Evolutionary conservation across 1,140 invertebrate genomes (phyloP).

Genomic region (Tetragonula clypearis): DNA sequence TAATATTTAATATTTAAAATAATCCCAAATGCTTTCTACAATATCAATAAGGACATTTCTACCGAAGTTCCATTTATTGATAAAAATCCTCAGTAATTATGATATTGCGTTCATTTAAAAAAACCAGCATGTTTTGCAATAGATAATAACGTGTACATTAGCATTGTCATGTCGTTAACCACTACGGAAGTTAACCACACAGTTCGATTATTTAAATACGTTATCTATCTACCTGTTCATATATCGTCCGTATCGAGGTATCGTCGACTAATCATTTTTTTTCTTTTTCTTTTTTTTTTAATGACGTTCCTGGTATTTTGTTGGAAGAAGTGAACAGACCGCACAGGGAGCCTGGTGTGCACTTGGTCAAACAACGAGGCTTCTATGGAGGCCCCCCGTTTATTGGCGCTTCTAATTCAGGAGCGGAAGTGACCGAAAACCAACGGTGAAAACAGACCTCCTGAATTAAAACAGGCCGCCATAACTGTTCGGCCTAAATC

Average conservation of each 20-base stretch:
- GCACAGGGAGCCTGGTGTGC: slow-evolving; percentile 60
- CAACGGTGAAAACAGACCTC: slow-evolving; percentile 75
- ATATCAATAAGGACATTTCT: too few species aligned
- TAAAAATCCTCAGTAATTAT: too few species aligned
- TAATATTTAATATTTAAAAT: too few species aligned
- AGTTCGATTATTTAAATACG: not conserved
- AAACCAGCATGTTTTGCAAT: too few species aligned
- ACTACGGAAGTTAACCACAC: too few species aligned
- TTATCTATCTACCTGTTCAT: too few species aligned
- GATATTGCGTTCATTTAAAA: too few species aligned
- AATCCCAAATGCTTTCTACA: too few species aligned
- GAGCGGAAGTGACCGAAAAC: slow-evolving; percentile 75
- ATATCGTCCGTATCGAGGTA: not conserved
- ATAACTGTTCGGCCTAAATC: slow-evolving; percentile 48
- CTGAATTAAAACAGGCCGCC: slow-evolving; percentile 74
- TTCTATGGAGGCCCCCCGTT: slow-evolving; percentile 65
- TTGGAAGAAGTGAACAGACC: slow-evolving; percentile 8
- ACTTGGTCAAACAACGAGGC: slow-evolving; percentile 75
- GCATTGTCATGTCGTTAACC: not conserved
- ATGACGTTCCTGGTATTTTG: slow-evolving; percentile 45
- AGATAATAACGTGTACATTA: too few species aligned
- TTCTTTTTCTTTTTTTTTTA: slow-evolving; percentile 29
- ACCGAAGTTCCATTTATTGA: too few species aligned
- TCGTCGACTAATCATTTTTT: slow-evolving; percentile 33
- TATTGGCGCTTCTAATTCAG: slow-evolving; percentile 78